Percentiles rank a stretch among this genome's conserved stretches.
Evolutionary conservation across 92 coral and sea anemone genomes (phyloP).

Genomic region (Anthopleura xanthogrammica): DNA sequence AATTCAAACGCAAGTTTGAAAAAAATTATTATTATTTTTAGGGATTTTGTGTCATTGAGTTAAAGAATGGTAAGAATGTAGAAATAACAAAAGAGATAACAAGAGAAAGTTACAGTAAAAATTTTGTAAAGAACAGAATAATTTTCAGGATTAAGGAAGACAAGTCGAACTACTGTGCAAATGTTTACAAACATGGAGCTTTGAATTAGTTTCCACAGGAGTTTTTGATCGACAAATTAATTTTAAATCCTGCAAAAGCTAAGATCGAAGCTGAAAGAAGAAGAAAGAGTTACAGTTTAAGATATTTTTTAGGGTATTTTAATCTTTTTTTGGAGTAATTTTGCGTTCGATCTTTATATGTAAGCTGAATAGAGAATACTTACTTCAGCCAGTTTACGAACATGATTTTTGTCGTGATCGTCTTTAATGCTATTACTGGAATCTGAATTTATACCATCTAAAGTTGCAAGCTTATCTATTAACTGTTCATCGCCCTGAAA

Average conservation of each 20-base stretch:
- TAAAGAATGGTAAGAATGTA: too few species aligned
- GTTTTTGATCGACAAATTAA: neutral
- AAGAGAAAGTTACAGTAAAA: neutral
- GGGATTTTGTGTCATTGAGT: neutral
- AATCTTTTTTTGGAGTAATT: too few species aligned
- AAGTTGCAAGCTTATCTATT: slow-evolving; percentile 83
- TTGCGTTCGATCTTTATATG: too few species aligned
- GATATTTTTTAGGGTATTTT: too few species aligned
- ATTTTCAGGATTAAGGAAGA: slow-evolving; percentile 2
- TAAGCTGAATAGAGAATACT: slow-evolving; percentile 11
- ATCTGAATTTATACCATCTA: slow-evolving; percentile 92
- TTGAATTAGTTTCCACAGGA: neutral
- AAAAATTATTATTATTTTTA: too few species aligned
- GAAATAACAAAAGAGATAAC: neutral
- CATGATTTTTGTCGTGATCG: slow-evolving; percentile 76
- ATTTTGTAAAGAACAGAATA: neutral
- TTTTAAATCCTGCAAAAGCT: neutral
- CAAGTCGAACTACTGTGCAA: neutral
- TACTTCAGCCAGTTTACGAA: slow-evolving; percentile 83
- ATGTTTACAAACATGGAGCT: slow-evolving; percentile 23
- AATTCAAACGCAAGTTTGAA: too few species aligned
- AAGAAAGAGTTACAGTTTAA: neutral
- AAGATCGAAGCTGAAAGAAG: neutral
- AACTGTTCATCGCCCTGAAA: slow-evolving; percentile 90
- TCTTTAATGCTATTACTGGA: slow-evolving; percentile 67